phyloP scores from a whole-genome alignment of 2,113 vertebrate species.

The Thamnaconus septentrionalis region DNA sequence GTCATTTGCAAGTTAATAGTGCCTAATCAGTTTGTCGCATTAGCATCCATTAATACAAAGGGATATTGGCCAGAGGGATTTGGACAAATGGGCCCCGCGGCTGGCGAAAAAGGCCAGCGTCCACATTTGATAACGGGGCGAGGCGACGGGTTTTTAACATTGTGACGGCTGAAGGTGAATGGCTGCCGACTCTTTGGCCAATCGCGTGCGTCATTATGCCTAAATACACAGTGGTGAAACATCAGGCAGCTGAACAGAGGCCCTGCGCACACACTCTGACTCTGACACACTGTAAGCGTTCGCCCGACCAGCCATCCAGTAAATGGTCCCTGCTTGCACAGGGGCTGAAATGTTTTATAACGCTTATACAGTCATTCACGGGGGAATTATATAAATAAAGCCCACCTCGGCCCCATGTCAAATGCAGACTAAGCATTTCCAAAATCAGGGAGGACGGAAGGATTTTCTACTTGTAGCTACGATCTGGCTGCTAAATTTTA shows the following conservation, averaged over 20 bases:
- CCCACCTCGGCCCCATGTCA: constrained; percentile 13
- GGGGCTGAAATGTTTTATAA: constrained; percentile 34
- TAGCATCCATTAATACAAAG: constrained; percentile 61
- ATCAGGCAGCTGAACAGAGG: constrained; percentile 30
- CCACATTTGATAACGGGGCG: constrained; percentile 55
- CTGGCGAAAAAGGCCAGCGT: constrained; percentile 48
- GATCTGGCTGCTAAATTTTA: constrained; percentile 51
- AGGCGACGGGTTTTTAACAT: constrained; percentile 38
- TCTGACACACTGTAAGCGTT: constrained; percentile 1
- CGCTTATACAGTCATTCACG: constrained; percentile 27
- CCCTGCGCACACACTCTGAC: constrained; percentile 1
- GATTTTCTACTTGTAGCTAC: constrained; percentile 61
- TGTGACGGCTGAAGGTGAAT: constrained; percentile 59
- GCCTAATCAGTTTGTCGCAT: constrained; percentile 66
- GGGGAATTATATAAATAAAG: constrained; percentile 51
- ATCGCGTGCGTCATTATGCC: constrained; percentile 41
- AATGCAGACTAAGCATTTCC: constrained; percentile 36
- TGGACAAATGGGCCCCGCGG: constrained; percentile 60
- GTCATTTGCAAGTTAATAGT: constrained; percentile 69
- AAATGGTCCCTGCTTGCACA: constrained; percentile 36
- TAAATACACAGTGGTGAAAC: constrained; percentile 41
- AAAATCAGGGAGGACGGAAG: not conserved
- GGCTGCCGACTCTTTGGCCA: constrained; percentile 26
- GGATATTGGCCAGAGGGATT: constrained; percentile 56
- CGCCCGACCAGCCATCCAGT: constrained; percentile 35